Evolutionary conservation across 2,888 invertebrate genomes (phyloP), one percentile per base, ranked within the genome.

Genomic region (Ophion ventricosus): DNA sequence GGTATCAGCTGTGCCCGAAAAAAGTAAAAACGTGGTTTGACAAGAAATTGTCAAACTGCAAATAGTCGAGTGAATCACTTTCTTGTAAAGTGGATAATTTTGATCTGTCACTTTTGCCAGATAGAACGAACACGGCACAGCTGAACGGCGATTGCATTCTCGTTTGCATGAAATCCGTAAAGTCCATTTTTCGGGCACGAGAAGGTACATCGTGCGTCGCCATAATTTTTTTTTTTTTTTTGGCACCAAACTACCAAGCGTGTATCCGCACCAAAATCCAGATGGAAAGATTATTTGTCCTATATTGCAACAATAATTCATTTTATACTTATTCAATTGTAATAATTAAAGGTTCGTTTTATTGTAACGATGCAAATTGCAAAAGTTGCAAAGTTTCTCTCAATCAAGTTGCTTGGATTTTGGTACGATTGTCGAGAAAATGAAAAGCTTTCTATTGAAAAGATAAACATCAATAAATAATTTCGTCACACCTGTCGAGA

Each of bases 401-500:
- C 29, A 26, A 11, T 25, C 14, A 10, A 26, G 26, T 57, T 10
- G 8, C 8, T 23, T 57, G 57, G 57, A 57, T 57, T 57, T 23
- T 57, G 57, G 57, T 20, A 1, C 23, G 57, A 57, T 57, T 20
- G 7, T 57, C 20, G n/a, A 57, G 20, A 20, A 20, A 57, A 57
- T 2, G n/a, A n/a, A 23, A 57, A 57, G 26, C 2, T 2, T 17
- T 29, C 75, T 40, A 75, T 49, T 66, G 35, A 56, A 14, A 54
- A 54, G 56, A 73, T 29, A 64, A 84, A 73, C 74, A 80, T 69
- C 66, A 57, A 81, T 81, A 84, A 84, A 70, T 78, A 84, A 84
- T 75, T 75, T 73, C 43, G 66, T 78, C 84, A 81, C 84, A 81
- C 84, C 84, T 84, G 84, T 84, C 84, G 84, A 84, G 81, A 66